Evolutionary conservation across 2,113 vertebrate genomes (phyloP).

Genomic region (Lasiurus borealis): DNA sequence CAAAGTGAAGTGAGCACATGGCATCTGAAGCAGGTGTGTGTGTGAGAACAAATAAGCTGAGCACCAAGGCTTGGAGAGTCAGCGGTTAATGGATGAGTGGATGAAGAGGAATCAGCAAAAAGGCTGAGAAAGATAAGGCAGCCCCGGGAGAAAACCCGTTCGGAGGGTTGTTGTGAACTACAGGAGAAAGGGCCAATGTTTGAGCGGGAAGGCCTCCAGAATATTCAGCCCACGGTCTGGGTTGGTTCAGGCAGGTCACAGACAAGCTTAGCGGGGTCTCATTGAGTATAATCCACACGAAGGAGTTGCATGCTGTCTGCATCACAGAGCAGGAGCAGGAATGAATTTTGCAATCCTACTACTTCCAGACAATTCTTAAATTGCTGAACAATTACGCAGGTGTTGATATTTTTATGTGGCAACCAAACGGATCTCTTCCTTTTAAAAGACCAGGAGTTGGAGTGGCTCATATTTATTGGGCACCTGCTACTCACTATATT

Average conservation of each 20-base stretch:
- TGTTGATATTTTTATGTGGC: neutral
- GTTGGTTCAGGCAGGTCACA: neutral
- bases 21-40: neutral
- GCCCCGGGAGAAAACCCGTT: neutral
- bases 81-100: neutral
- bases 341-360: conserved; percentile 13
- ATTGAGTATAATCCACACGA: conserved; percentile 48
- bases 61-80: neutral
- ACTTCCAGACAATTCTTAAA: conserved; percentile 34
- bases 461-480: neutral
- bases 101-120: neutral
- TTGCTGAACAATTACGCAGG: neutral
- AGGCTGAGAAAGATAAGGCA: neutral
- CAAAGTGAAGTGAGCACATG: neutral
- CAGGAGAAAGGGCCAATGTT: neutral
- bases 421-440: conserved; percentile 18
- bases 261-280: neutral
- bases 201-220: neutral
- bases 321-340: neutral
- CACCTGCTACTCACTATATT: neutral
- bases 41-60: neutral
- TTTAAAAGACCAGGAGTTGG: neutral
- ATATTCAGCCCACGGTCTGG: neutral
- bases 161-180: neutral
- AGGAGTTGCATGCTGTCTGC: neutral